A percentile compares a stretch with the other conserved stretches of the same genome.
These are phyloP conservation scores for Coptotermes formosanus DNA, from an alignment of 1,140 invertebrate species.

Conservation along the genomic window DNA sequence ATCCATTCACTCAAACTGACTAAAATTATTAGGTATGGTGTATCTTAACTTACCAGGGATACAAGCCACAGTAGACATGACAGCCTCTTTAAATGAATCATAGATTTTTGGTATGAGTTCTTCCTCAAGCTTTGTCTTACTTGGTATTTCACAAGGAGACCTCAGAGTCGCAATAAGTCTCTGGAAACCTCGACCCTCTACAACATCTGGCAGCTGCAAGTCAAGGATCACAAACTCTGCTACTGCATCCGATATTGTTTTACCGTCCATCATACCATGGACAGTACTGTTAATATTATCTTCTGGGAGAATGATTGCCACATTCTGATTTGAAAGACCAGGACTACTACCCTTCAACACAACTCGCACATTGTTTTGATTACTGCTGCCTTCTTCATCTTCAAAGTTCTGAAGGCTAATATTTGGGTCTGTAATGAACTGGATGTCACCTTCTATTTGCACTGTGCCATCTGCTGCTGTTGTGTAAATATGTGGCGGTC, in stretches of 20 bases:
- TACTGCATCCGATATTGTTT: conserved; percentile 50
- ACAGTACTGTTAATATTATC: conserved; percentile 38
- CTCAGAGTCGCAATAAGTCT: conserved; percentile 51
- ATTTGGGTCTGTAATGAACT: conserved; percentile 49
- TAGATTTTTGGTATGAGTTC: conserved; percentile 55
- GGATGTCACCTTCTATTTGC: conserved; percentile 50
- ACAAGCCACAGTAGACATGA: conserved; percentile 45
- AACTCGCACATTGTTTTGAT: conserved; percentile 40
- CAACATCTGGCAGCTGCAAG: conserved; percentile 51
- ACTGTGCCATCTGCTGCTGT: conserved; percentile 51
- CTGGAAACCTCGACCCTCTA: conserved; percentile 54
- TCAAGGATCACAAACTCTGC: conserved; percentile 53
- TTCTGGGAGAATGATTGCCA: conserved; percentile 43
- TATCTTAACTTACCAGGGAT: conserved; percentile 35
- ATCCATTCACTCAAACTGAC: no score
- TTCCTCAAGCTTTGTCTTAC: conserved; percentile 52
- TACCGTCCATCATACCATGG: conserved; percentile 39
- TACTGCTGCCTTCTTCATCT: conserved; percentile 40
- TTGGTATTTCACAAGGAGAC: conserved; percentile 55
- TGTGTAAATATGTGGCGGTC: conserved; percentile 46
- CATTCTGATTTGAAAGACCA: conserved; percentile 40
- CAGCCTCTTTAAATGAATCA: conserved; percentile 47
- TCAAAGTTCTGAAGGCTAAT: conserved; percentile 45
- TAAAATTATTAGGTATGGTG: no score
- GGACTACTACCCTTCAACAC: conserved; percentile 42